Evolutionary conservation across 2,888 invertebrate species (phyloP).

Genomic region (Pseudeuparius sepicola): DNA sequence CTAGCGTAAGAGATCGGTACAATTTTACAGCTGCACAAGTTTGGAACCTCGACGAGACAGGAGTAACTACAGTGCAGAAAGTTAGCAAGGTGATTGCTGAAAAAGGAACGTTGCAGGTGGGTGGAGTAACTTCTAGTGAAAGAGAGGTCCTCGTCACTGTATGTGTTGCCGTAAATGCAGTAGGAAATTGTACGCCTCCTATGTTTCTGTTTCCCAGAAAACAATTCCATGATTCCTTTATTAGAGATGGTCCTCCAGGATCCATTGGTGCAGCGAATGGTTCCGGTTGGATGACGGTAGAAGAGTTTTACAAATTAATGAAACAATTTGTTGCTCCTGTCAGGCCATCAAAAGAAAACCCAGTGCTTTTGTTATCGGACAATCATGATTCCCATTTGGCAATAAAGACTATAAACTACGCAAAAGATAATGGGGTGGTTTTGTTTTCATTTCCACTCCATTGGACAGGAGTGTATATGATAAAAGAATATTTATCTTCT

Average conservation of each 20-base stretch:
- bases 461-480: slow-evolving; percentile 6
- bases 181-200: not conserved
- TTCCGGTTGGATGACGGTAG: slow-evolving; percentile 1
- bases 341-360: too few species aligned
- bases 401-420: slow-evolving; percentile 3
- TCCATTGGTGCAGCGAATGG: not conserved
- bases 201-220: slow-evolving; percentile 4
- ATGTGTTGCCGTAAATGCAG: slow-evolving; percentile 5
- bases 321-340: too few species aligned
- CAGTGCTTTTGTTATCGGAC: too few species aligned
- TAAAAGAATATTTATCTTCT: not conserved
- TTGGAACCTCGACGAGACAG: slow-evolving; percentile 8
- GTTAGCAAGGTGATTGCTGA: too few species aligned
- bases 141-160: slow-evolving; percentile 3
- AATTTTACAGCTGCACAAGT: slow-evolving; percentile 7
- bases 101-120: too few species aligned
- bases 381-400: slow-evolving; percentile 8
- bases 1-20: slow-evolving; percentile 6
- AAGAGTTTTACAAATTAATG: too few species aligned
- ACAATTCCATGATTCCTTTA: slow-evolving; percentile 5
- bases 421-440: slow-evolving; percentile 3
- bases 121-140: too few species aligned
- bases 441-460: slow-evolving; percentile 7
- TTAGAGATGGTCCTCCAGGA: slow-evolving; percentile 4
- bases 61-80: slow-evolving; percentile 8